These are phyloP conservation scores for Netelia fuscicornis DNA, from an alignment of 2,888 invertebrate species.

Conservation along the genomic window DNA sequence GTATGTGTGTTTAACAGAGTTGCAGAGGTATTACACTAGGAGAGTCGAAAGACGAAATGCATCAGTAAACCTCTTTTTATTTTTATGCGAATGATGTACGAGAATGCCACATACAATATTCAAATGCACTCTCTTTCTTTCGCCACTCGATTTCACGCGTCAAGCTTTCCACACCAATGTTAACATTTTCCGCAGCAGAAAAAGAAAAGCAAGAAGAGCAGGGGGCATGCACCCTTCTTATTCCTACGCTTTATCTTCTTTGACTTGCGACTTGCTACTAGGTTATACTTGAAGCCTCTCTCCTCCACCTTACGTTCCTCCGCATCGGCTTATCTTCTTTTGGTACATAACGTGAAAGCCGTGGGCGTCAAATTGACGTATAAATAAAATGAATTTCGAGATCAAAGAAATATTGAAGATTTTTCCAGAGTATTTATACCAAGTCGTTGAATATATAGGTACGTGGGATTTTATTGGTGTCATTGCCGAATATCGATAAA, in stretches of 20 bases:
- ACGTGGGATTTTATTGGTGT: background rate
- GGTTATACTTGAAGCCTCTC: constrained; percentile 50
- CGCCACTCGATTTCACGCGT: constrained; percentile 77
- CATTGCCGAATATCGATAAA: background rate
- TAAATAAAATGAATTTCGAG: constrained; percentile 23
- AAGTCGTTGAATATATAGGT: constrained; percentile 5
- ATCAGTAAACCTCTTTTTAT: constrained; percentile 72
- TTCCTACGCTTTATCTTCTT: constrained; percentile 37
- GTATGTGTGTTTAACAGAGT: background rate
- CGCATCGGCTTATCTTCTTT: constrained; percentile 19
- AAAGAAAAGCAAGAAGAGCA: constrained; percentile 25
- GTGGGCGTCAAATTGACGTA: constrained; percentile 46
- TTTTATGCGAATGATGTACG: constrained; percentile 76
- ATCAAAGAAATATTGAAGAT: constrained; percentile 43
- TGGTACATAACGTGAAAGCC: constrained; percentile 30
- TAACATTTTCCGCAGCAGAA: constrained; percentile 33
- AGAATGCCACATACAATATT: constrained; percentile 78
- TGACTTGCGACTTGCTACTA: constrained; percentile 54
- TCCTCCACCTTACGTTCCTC: constrained; percentile 12
- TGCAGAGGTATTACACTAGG: constrained; percentile 48
- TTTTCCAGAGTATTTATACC: background rate
- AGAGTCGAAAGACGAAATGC: constrained; percentile 66
- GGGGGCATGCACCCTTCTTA: constrained; percentile 47
- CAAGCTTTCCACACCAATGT: constrained; percentile 67
- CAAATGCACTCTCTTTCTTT: constrained; percentile 75